These are phyloP conservation scores for Orchestia grillus DNA, from an alignment of 1,140 invertebrate species.

Conservation along the genomic window DNA sequence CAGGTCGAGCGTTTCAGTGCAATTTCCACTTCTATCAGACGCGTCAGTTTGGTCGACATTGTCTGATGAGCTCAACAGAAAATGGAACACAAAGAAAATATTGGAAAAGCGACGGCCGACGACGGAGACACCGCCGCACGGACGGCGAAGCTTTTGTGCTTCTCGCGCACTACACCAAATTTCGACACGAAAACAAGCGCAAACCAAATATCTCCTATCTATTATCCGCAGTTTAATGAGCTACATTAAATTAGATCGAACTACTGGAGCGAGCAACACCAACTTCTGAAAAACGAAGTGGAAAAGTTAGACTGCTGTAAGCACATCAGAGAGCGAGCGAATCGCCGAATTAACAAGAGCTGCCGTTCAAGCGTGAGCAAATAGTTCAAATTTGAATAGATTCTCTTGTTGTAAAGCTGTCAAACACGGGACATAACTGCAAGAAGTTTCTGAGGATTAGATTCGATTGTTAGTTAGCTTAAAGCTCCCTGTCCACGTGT, in stretches of 20 bases:
- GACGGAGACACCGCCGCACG: not conserved
- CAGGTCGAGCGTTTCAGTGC: constrained; percentile 29
- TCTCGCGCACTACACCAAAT: not conserved
- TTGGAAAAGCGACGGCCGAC: constrained; percentile 36
- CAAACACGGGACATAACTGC: not conserved
- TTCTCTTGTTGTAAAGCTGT: not conserved
- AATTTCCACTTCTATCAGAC: constrained; percentile 55
- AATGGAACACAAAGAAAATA: constrained; percentile 56
- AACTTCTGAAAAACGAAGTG: not conserved
- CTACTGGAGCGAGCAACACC: not conserved
- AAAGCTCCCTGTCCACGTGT: too few species aligned
- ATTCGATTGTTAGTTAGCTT: too few species aligned
- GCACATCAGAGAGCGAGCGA: not conserved
- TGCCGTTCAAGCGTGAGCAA: not conserved
- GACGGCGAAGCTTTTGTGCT: not conserved
- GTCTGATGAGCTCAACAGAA: constrained; percentile 56
- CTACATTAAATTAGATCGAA: not conserved
- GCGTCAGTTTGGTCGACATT: constrained; percentile 53
- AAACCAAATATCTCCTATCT: not conserved
- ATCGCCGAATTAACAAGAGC: not conserved
- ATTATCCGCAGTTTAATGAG: not conserved
- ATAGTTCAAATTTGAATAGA: not conserved
- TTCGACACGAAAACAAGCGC: not conserved
- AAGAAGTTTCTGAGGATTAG: not conserved
- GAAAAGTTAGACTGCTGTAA: not conserved